Base-by-base conservation (phyloP, 2,888 invertebrate genomes). In the Ctenicera cuprea region DNA sequence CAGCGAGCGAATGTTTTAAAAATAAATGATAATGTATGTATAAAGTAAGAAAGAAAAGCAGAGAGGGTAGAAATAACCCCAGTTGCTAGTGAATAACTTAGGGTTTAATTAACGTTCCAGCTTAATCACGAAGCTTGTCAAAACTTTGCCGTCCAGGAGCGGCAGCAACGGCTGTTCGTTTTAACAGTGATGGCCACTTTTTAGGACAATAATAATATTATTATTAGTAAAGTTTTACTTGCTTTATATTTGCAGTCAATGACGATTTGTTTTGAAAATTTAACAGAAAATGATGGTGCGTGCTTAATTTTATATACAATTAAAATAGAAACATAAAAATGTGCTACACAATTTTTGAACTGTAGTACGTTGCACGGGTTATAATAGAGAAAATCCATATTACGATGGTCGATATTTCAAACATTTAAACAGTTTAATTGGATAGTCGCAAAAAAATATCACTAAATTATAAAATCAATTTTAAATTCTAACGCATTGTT, bases 91-190 rank as follows among this genome's bases (percentile, higher is more conserved):
- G 65, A 71, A 66, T 71, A 71, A 71, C 73, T 73, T 73, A 67
- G 67, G 59, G 48, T 75, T 75, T 75, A 75, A 75, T 75, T 75
- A 75, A 72, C 75, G 75, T 59, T 61, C 72, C 64, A 64, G 75
- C 68, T 75, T 75, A 75, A 75, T 72, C 71, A 72, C 63, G 75
- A 52, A 59, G 68, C 70, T 71, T 66, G 74, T 74, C 74, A 70
- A 74, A 74, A 74, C 70, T 74, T 75, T 61, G 33, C 45, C 54
- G 62, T 67, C 70, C 65, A 74, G 41, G 18, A 73, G 38, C 52
- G 57, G 54, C 71, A 48, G 62, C 63, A 62, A 63, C 71, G 54
- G 70, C 71, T 61, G 66, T 52, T 65, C 66, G 63, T 66, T 71
- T 65, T 57, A 70, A 57, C 63, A 61, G 70, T 52, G 30, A 48